A percentile compares a stretch with the other conserved stretches of the same genome.
phyloP scores from a whole-genome alignment of 2,888 invertebrate species.

The Andrena camellia region DNA sequence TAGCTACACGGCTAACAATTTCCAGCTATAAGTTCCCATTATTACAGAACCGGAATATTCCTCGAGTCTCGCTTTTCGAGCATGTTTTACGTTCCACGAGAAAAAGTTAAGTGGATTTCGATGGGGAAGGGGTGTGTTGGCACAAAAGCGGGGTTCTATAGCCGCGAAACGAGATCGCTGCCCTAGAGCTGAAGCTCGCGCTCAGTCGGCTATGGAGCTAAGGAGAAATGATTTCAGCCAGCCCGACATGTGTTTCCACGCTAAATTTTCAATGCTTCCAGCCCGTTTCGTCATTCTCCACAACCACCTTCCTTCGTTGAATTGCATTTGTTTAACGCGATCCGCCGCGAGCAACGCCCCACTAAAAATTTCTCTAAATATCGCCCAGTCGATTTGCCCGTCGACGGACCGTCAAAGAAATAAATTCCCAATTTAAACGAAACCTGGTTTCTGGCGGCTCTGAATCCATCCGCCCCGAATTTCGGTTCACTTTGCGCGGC shows the following conservation, averaged over 20 bases:
- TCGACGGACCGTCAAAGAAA: background rate
- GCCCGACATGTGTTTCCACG: slow-evolving; percentile 24
- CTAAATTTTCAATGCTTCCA: slow-evolving; percentile 41
- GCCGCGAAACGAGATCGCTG: slow-evolving; percentile 47
- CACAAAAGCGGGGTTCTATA: slow-evolving; percentile 38
- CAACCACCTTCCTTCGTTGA: background rate
- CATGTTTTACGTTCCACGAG: slow-evolving; percentile 4
- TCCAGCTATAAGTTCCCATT: background rate
- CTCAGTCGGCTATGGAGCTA: slow-evolving; percentile 25
- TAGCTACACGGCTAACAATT: background rate
- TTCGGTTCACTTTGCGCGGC: slow-evolving; percentile 46
- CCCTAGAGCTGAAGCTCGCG: slow-evolving; percentile 24
- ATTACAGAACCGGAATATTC: slow-evolving; percentile 22
- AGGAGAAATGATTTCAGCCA: slow-evolving; percentile 57
- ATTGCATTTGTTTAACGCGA: slow-evolving; percentile 11
- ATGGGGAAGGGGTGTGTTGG: slow-evolving; percentile 34
- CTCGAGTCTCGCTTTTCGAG: slow-evolving; percentile 7
- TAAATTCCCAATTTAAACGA: slow-evolving; percentile 21
- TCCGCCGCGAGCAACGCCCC: background rate
- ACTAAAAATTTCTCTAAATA: background rate
- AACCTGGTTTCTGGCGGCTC: slow-evolving; percentile 21
- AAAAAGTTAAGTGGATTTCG: slow-evolving; percentile 56
- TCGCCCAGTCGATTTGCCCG: background rate
- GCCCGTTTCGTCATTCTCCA: slow-evolving; percentile 20
- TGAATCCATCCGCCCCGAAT: slow-evolving; percentile 25